A percentile compares a stretch with the other conserved stretches of the same genome.
These are phyloP conservation scores for Melanotaenia nigrans DNA, from an alignment of 2,797 vertebrate species.

Conservation along the genomic window DNA sequence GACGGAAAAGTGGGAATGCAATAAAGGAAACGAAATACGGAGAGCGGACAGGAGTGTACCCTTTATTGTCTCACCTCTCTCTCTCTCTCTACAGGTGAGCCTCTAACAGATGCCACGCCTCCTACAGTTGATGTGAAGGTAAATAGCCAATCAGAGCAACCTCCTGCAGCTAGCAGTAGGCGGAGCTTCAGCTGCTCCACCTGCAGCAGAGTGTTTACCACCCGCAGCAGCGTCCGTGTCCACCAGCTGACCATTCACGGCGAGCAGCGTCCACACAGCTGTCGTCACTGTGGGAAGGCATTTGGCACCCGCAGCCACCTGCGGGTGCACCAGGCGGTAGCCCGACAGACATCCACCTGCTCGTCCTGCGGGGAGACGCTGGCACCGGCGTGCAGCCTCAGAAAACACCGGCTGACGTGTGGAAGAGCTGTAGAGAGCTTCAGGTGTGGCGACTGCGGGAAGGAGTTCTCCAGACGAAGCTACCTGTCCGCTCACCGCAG, in stretches of 20 bases:
- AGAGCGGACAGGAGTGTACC: not conserved
- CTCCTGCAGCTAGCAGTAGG: not conserved
- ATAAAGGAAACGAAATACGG: too few relatives aligned
- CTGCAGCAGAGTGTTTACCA: conserved; percentile 44
- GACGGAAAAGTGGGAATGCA: too few relatives aligned
- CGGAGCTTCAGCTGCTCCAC: conserved; percentile 37
- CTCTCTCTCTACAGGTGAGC: not conserved
- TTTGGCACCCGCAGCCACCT: conserved; percentile 53
- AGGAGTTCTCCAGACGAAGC: conserved; percentile 38
- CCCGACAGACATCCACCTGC: not conserved
- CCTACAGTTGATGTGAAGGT: conserved; percentile 2
- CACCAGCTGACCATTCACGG: conserved; percentile 48
- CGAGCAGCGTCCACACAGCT: conserved; percentile 30
- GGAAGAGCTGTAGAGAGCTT: not conserved
- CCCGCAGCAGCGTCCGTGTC: conserved; percentile 44
- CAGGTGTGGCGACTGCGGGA: conserved; percentile 32
- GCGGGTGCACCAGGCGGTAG: conserved; percentile 30
- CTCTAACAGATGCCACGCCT: not conserved
- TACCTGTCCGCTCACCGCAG: conserved; percentile 37
- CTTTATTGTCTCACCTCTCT: not conserved
- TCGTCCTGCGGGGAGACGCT: conserved; percentile 23
- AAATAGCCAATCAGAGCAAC: not conserved
- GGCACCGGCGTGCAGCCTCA: conserved; percentile 32
- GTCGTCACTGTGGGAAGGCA: conserved; percentile 49
- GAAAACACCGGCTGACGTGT: conserved; percentile 35